Evolutionary conservation across 2,113 vertebrate genomes (phyloP), one percentile per base, ranked within the genome.

Genomic region (Amia ocellicauda): DNA sequence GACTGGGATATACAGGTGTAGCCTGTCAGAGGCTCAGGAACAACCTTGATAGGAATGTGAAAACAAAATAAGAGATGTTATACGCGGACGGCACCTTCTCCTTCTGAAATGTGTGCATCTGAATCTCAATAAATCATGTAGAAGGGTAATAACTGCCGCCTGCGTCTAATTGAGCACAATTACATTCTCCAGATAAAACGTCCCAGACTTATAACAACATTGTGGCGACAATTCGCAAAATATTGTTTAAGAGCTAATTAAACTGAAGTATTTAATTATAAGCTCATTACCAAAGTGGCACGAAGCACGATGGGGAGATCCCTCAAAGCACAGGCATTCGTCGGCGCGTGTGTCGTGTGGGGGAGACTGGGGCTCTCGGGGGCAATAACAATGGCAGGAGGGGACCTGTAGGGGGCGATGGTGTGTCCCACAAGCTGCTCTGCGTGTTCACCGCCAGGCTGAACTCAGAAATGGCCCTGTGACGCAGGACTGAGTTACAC

Each of bases 371-470:
- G 27, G 41, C n/a, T 20, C 9, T 67, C 58, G 19, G 51, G 17
- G 24, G 10, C 54, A 26, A 51, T 40, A 58, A 19, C 9, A 27
- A 68, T 43, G 14, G 56, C 47, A 17, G 41, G 66, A 31, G 56
- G 59, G 22, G n/a, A 28, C 47, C 27, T 41, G 14, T 19, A 73
- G 75, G 79, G 75, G 74, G 56, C 66, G 71, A 71, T 5, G 7
- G 27, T 16, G 51, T 47, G 59, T 36, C 2, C 5, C 5, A 11
- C 31, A 5, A 36, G 31, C 5, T 36, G 31, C 31, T 36, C 5
- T 5, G 5, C 11, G 31, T 36, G 31, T 11, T 36, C 31, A 36
- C 5, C 5, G 31, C 31, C 1, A 36, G 5, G 31, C 31, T 1
- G 31, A 36, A 11, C 31, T 36, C 31, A 11, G 31, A 7, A 11